Evolutionary conservation across 2,888 invertebrate species (phyloP), one percentile per base, ranked within the genome.

Genomic region (Dioctria rufipes): DNA sequence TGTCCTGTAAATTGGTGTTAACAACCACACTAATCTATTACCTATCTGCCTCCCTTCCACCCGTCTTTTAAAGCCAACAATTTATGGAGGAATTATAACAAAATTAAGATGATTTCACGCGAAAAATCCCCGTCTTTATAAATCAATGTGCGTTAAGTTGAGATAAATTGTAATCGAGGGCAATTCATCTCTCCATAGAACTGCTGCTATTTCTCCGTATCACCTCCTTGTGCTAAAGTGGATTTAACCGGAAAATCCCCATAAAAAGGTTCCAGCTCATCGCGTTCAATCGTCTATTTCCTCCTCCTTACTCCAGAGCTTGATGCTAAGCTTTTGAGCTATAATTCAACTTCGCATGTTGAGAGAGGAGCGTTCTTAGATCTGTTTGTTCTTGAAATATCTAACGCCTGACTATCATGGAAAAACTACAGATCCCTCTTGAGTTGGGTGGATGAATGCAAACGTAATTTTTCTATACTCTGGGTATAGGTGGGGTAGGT

Each of bases 171-270:
- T n/a, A 13, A 69, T 69, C 69, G 51, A 25, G 51, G 37, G 69
- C 69, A 69, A 69, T 69, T 69, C 69, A 69, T 69, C 51, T 49
- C 69, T 4, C 51, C 69, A 69, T 69, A 69, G 49, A 69, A 49
- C 69, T 69, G 69, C 25, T 25, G 51, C 69, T 25, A 69, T 51
- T 69, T n/a, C 51, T 69, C 69, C 43, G 51, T 39, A 69, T 69
- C 25, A 51, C 51, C 69, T 69, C 51, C 25, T 25, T 25, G 25
- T 69, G 49, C 49, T 69, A 69, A 69, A 49, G 69, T 51, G 37
- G 69, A 69, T 69, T 69, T 69, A 69, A 69, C 69, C 49, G 69
- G 51, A 69, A 69, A 69, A 69, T 69, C 69, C 51, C 51, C 25
- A 51, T 9, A 25, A 69, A n/a, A 65, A 51, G 37, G 37, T 69